Base-by-base conservation (phyloP, 2,888 invertebrate species). In the Lamproptera curius region DNA sequence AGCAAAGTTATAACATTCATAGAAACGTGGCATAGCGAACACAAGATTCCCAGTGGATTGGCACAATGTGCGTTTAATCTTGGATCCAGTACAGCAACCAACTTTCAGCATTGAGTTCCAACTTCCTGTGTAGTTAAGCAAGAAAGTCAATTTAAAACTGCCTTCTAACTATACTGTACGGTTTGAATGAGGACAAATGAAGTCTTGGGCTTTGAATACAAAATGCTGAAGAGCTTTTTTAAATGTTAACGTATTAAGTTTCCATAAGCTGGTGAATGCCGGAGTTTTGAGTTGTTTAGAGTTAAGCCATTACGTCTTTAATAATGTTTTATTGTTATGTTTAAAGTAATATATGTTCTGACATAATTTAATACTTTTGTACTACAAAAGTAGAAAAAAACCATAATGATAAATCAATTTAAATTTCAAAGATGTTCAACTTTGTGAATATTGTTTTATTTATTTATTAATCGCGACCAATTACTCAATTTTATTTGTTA, bases 71-170 rank as follows among this genome's bases (percentile, higher is more conserved):
- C 39, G 35, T 42, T 48, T 49, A 49, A 49, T 43, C 49, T 43
- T 15, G 39, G 34, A 23, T 38, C 16, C 42, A 20, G 42, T 34
- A 38, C 31, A 31, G 31, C 13, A 31, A n/a, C 34, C 35, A 49
- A 49, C 33, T 49, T 49, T n/a, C 39, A 43, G 15, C 43, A 43
- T 49, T 35, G 34, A 44, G 34, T 40, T 43, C 48, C 43, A 40
- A 49, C 43, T 49, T 49, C 34, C 43, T 31, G 40, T 35, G 40
- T 40, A 49, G 49, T 49, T 40, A 15, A 43, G 39, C 43, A 43
- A 43, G 49, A 43, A 48, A 49, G 49, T 44, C 49, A 43, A 49
- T 49, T 49, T 49, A 40, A 49, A 49, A 49, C 49, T 49, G 49
- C 42, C 49, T 49, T 38, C 39, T 40, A 44, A 49, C 43, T 43